Base-by-base conservation (phyloP, 2,888 invertebrate species). In the Temnothorax unifasciatus region DNA sequence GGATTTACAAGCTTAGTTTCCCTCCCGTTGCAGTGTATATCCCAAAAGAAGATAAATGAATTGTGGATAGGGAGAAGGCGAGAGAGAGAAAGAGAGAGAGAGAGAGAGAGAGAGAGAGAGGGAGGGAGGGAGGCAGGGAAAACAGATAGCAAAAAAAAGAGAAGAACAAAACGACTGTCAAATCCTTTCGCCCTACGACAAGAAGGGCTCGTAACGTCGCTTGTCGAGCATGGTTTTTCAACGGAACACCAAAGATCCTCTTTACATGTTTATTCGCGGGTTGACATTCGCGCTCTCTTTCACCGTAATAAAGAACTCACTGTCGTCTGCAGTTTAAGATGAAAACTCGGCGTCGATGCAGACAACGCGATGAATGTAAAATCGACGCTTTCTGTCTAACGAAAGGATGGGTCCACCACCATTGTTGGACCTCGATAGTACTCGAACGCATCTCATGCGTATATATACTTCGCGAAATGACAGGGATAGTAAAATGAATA, bases 311-410 rank as follows among this genome's bases (percentile, higher is more conserved):
- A 84, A 71, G 86, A 71, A 88, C 88, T 89, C 86, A 82, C 86
- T 89, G 89, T 89, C 89, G 89, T 89, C 89, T 86, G 89, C 90
- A 89, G 86, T 41, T 85, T 87, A 86, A 89, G 89, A 85, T 82
- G 89, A 89, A 83, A 86, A 86, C 38, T 9, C n/a, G 41, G 61
- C 68, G 82, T 89, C 88, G 83, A 89, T 84, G 85, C 85, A 84
- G 74, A 89, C 85, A 89, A 85, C 59, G 59, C 79, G 81, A 85
- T 89, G 85, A 89, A 84, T 85, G 66, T 83, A 76, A 82, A 86
- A 81, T 63, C 71, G 68, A 87, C 84, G 83, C 86, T 89, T 83
- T 83, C 63, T 63, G 52, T 81, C 61, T 71, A 15, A 57, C 44
- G 83, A 81, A 85, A 81, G 86, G 86, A 63, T 89, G 86, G 87